These are phyloP conservation scores for Cancer borealis DNA, from an alignment of 2,888 invertebrate species.

Conservation along the genomic window DNA sequence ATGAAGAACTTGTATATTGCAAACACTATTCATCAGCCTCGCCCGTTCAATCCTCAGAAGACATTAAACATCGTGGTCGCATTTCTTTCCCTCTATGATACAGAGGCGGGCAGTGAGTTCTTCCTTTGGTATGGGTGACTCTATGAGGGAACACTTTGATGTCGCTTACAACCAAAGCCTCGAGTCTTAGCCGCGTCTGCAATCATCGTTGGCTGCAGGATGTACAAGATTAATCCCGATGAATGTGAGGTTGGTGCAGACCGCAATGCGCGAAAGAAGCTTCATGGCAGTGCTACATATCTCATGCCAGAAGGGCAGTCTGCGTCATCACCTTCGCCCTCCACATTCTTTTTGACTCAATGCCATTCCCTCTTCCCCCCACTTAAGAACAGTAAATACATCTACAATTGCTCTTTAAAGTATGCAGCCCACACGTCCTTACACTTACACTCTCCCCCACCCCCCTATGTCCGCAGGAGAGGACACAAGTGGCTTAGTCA, in stretches of 20 bases:
- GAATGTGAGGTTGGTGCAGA: conserved; percentile 18
- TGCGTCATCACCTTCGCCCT: conserved; percentile 9
- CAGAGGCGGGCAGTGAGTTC: neutral
- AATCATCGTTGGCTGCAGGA: conserved; percentile 13
- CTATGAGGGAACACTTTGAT: neutral
- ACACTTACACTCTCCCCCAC: neutral
- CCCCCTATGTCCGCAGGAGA: neutral
- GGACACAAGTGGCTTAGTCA: conserved; percentile 26
- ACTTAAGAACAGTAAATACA: conserved; percentile 24
- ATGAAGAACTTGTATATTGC: neutral
- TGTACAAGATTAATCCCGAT: conserved; percentile 7
- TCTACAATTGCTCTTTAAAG: neutral
- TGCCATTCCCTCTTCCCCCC: neutral
- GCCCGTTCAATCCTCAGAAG: neutral
- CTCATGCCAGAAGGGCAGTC: neutral
- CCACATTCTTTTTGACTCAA: neutral
- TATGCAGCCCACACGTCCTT: neutral
- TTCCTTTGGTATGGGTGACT: neutral
- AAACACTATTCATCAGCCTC: neutral
- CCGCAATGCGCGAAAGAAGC: neutral
- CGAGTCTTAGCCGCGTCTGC: neutral
- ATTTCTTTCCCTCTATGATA: neutral
- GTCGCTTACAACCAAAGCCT: neutral
- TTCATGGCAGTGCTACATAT: neutral
- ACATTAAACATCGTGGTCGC: neutral